These are phyloP conservation scores for Chionodraco myersi DNA, from an alignment of 2,113 vertebrate genomes.

Conservation along the genomic window DNA sequence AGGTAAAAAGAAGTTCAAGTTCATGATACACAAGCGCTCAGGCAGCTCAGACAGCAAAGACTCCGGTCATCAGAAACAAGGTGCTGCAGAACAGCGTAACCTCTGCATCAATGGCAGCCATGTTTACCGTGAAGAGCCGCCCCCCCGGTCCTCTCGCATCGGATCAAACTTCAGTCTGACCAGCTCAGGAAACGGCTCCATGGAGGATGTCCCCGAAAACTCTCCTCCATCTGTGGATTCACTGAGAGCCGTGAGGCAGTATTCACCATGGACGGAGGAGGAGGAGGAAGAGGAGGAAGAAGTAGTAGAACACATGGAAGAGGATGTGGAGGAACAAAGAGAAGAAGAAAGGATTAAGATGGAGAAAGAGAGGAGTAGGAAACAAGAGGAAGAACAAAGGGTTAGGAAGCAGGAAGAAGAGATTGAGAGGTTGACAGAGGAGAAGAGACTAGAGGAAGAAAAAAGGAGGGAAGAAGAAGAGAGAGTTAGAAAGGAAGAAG, in stretches of 20 bases:
- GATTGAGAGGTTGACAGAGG: too few species aligned
- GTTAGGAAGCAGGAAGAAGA: neutral
- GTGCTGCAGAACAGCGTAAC: constrained; percentile 84
- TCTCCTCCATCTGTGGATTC: constrained; percentile 68
- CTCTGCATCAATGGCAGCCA: constrained; percentile 95
- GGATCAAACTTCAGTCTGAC: constrained; percentile 78
- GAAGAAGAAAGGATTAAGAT: constrained; percentile 7
- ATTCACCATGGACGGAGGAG: constrained; percentile 71
- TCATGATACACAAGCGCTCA: constrained; percentile 87
- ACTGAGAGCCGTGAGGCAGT: constrained; percentile 38
- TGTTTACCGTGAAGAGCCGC: constrained; percentile 86
- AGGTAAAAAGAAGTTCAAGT: constrained; percentile 86
- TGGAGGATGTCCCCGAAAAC: constrained; percentile 78
- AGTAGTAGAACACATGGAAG: neutral
- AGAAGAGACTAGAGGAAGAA: constrained; percentile 1
- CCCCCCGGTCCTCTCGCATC: constrained; percentile 61
- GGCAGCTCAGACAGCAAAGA: constrained; percentile 86
- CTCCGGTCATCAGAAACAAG: constrained; percentile 82
- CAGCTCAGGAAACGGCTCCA: constrained; percentile 80
- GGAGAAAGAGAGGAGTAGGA: constrained; percentile 23
- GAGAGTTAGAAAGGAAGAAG: neutral
- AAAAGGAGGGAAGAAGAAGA: constrained; percentile 31
- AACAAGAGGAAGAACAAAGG: constrained; percentile 24
- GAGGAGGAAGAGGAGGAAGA: constrained; percentile 32
- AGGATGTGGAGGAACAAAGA: constrained; percentile 1